Evolutionary conservation across 23 tunicate genomes (phyloP).

Genomic region (Styela clava): DNA sequence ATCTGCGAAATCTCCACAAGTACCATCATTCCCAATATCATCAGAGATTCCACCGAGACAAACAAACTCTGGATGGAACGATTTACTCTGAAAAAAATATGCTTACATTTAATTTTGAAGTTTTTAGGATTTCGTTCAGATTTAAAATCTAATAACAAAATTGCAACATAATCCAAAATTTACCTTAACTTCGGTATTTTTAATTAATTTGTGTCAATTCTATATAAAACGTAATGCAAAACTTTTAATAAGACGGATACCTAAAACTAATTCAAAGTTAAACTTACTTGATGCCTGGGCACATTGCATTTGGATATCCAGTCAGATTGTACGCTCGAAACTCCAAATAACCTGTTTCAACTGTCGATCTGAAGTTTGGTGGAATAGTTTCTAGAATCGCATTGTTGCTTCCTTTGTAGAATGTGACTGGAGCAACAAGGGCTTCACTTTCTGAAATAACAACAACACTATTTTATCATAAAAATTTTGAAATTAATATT

Average conservation of each 20-base stretch:
- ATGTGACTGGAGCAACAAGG: background rate
- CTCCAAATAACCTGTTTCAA: background rate
- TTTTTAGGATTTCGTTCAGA: too few relatives aligned
- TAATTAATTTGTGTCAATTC: background rate
- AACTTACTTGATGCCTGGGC: background rate
- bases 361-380: background rate
- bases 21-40: background rate
- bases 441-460: background rate
- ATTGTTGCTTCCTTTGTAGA: background rate
- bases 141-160: too few relatives aligned
- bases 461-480: too few relatives aligned
- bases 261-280: background rate
- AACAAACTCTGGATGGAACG: background rate
- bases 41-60: background rate
- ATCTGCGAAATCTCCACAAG: slow-evolving; percentile 8
- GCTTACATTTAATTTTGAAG: too few relatives aligned
- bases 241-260: background rate
- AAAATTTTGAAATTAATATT: too few relatives aligned
- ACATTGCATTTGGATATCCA: slow-evolving; percentile 10
- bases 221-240: too few relatives aligned
- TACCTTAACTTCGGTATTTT: background rate
- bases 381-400: background rate
- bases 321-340: slow-evolving; percentile 8
- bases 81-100: background rate
- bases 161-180: too few relatives aligned